Percentiles rank a stretch among this genome's conserved stretches.
Evolutionary conservation across 1,140 invertebrate genomes (phyloP).

Genomic region (Holotrichia oblita): DNA sequence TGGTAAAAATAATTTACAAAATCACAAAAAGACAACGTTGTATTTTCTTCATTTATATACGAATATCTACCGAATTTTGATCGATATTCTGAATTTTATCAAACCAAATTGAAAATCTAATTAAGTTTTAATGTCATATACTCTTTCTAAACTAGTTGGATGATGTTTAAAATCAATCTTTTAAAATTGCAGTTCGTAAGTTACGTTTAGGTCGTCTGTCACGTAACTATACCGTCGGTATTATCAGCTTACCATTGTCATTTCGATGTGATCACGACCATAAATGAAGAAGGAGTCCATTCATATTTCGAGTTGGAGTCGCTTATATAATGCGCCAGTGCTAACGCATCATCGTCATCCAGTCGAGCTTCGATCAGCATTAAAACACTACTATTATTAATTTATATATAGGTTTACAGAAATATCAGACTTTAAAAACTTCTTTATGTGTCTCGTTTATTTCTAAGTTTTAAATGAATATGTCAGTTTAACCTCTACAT

Average conservation of each 20-base stretch:
- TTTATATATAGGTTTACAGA: constrained; percentile 21
- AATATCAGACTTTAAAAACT: constrained; percentile 18
- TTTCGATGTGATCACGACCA: background rate
- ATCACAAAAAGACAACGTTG: too few species aligned
- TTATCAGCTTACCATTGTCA: constrained; percentile 11
- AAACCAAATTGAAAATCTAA: background rate
- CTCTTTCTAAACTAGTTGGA: background rate
- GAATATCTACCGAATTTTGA: too few species aligned
- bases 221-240: constrained; percentile 11
- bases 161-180: background rate
- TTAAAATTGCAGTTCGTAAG: background rate
- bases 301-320: background rate
- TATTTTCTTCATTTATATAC: too few species aligned
- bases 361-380: constrained; percentile 4
- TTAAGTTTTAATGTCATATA: background rate
- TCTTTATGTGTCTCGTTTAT: constrained; percentile 20
- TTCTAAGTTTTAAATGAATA: constrained; percentile 9
- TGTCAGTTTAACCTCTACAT: constrained; percentile 12
- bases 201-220: constrained; percentile 8
- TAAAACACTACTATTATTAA: constrained; percentile 5
- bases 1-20: too few species aligned
- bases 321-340: constrained; percentile 5
- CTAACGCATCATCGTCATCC: background rate
- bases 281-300: background rate
- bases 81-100: too few species aligned